These are phyloP conservation scores for Heteropelma amictum DNA, from an alignment of 2,888 invertebrate species.

Conservation along the genomic window DNA sequence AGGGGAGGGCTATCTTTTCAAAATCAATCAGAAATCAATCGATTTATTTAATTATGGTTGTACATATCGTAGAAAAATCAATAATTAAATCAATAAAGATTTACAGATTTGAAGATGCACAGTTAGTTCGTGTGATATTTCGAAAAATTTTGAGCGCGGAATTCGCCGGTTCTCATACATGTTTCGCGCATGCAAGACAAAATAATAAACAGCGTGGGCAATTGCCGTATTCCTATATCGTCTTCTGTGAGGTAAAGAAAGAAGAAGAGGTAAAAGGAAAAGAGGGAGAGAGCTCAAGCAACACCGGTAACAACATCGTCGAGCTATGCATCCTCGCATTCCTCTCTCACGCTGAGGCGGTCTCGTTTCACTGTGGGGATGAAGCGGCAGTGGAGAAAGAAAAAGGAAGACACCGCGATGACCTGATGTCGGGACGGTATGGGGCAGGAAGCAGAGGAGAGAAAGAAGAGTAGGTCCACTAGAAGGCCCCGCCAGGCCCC, in stretches of 20 bases:
- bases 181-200: not conserved
- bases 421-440: slow-evolving; percentile 9
- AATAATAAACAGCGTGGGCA: slow-evolving; percentile 10
- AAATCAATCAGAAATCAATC: no score
- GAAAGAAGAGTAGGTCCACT: slow-evolving; percentile 29
- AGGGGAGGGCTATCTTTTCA: no score
- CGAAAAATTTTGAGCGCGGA: slow-evolving; percentile 5
- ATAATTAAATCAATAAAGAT: not conserved
- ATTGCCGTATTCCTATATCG: slow-evolving; percentile 26
- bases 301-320: slow-evolving; percentile 67
- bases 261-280: slow-evolving; percentile 9
- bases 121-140: not conserved
- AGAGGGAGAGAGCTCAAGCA: slow-evolving; percentile 52
- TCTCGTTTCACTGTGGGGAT: slow-evolving; percentile 55
- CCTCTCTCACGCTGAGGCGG: slow-evolving; percentile 76
- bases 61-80: not conserved
- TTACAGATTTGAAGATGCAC: no score
- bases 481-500: no score
- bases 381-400: slow-evolving; percentile 52
- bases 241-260: slow-evolving; percentile 14
- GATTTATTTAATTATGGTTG: no score
- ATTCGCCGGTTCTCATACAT: slow-evolving; percentile 7
- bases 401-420: slow-evolving; percentile 43
- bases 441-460: not conserved
- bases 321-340: slow-evolving; percentile 75